Conservation (phyloP, 2,797 vertebrate genomes). For the Hemitrygon akajei region DNA sequence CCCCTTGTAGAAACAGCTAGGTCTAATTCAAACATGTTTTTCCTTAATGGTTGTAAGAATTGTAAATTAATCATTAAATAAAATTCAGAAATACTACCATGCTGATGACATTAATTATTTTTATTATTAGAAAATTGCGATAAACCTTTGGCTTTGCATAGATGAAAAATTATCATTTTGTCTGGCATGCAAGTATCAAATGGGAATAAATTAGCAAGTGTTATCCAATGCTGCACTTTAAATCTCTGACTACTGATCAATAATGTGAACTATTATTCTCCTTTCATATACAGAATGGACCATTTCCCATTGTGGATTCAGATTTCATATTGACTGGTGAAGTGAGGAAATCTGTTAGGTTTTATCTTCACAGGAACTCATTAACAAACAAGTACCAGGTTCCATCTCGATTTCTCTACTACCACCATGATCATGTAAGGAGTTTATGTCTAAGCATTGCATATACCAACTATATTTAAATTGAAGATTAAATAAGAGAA, state of each 20-base stretch:
- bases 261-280: background rate
- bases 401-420: background rate
- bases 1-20: background rate
- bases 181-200: background rate
- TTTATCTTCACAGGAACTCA: background rate
- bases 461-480: background rate
- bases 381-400: background rate
- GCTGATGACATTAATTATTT: background rate
- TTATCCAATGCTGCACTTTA: background rate
- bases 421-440: background rate
- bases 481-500: background rate
- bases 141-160: constrained; percentile 24
- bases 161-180: constrained; percentile 17
- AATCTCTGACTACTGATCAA: constrained; percentile 18
- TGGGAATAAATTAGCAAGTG: constrained; percentile 13
- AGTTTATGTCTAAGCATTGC: background rate
- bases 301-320: background rate
- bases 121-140: background rate
- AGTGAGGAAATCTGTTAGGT: background rate
- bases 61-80: background rate
- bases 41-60: background rate
- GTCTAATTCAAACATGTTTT: background rate
- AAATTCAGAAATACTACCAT: background rate
- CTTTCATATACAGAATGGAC: background rate
- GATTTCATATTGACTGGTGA: background rate